Base-by-base conservation (phyloP, 2,113 vertebrate species). In the Sylvietta virens region DNA sequence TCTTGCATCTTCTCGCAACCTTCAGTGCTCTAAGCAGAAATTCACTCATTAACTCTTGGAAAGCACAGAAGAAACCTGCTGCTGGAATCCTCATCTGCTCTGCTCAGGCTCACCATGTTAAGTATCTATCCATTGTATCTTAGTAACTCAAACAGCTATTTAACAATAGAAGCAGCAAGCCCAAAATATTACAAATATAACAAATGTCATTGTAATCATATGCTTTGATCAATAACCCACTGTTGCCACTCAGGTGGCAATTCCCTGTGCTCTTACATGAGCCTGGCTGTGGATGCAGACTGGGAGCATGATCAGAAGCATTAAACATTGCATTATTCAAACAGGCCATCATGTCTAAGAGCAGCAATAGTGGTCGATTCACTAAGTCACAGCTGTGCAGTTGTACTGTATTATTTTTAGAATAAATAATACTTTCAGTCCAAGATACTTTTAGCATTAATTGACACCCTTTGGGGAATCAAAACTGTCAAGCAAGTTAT, bases 401-500 rank as follows among this genome's bases (percentile, higher is more conserved):
- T 92, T 81, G 92, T 97, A 96, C 97, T 97, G 95, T 97, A 95
- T 97, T 95, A 95, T 94, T 97, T 97, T 96, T 94, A 95, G 92
- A 87, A 96, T 79, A 94, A 91, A 96, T 94, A 97, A 94, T 96
- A 90, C 88, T 96, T 97, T 79, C 45, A 83, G 95, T 97, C 96
- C 97, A 97, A 92, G 91, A 97, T 96, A 94, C 85, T 96, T 97
- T 88, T 95, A 96, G 96, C 97, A 96, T 96, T 97, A 98, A 98
- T 96, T 97, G 97, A 97, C 69, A 67, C 73, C 77, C 89, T 97
- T 94, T 96, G 88, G 95, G 94, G 94, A 98, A 97, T 96, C 82
- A 96, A 90, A 97, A 97, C 96, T 95, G 95, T 98, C 81, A 71
- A 98, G 96, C 97, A 98, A 99, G 98, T 99, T 99, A 99, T 98